These are phyloP conservation scores for Leptodactylus fallax DNA, from an alignment of 2,797 vertebrate species.

Conservation along the genomic window DNA sequence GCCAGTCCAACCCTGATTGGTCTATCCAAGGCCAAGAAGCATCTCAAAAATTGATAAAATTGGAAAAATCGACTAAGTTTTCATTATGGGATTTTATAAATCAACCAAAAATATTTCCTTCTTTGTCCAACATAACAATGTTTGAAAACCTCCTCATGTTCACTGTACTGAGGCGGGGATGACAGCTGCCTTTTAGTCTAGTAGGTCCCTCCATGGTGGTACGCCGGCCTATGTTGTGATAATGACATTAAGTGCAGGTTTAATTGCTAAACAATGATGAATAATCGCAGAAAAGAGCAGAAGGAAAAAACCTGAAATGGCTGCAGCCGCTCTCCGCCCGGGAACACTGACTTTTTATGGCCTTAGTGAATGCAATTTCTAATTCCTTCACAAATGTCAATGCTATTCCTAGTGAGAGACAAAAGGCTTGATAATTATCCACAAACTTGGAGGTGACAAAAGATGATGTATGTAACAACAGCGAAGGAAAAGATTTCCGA, in stretches of 20 bases:
- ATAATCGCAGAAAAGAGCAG: slow-evolving; percentile 22
- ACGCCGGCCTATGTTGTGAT: neutral
- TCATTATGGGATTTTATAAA: no score
- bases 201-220: neutral
- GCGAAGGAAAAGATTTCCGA: slow-evolving; percentile 27
- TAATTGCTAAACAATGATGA: slow-evolving; percentile 30
- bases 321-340: neutral
- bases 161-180: neutral
- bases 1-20: no score
- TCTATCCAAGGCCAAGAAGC: no score
- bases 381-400: slow-evolving; percentile 45
- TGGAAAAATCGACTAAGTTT: no score
- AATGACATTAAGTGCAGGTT: slow-evolving; percentile 22
- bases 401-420: slow-evolving; percentile 19
- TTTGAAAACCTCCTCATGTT: neutral
- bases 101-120: no score
- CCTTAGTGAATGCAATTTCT: slow-evolving; percentile 20
- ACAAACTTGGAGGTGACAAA: slow-evolving; percentile 42
- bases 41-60: no score
- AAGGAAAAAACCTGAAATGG: neutral
- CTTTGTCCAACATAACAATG: neutral
- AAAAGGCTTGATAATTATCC: slow-evolving; percentile 39
- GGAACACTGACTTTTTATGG: neutral
- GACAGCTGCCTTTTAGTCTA: neutral
- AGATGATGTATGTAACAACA: slow-evolving; percentile 35